Percentiles rank a stretch among this genome's conserved stretches.
These are phyloP conservation scores for Yponomeuta malinellus DNA, from an alignment of 2,888 invertebrate species.

Conservation along the genomic window DNA sequence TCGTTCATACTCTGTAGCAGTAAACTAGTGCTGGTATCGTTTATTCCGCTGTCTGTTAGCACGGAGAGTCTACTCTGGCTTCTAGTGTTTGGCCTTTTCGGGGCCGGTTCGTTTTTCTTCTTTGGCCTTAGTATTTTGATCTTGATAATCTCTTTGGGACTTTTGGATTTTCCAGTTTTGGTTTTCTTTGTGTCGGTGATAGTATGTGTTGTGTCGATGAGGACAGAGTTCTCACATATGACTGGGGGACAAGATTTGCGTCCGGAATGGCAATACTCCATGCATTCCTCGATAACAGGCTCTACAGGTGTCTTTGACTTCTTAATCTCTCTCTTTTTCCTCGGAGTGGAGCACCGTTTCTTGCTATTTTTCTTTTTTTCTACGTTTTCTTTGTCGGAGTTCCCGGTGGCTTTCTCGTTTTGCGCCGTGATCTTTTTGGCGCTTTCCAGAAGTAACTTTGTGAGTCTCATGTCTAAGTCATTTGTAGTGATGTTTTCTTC, in stretches of 20 bases:
- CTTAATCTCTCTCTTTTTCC: slow-evolving; percentile 32
- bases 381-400: slow-evolving; percentile 22
- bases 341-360: slow-evolving; percentile 51
- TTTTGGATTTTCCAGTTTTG: slow-evolving; percentile 23
- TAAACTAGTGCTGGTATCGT: slow-evolving; percentile 40
- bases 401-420: slow-evolving; percentile 19
- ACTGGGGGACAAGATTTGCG: slow-evolving; percentile 52
- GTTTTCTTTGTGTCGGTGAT: slow-evolving; percentile 20
- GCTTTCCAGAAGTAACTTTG: slow-evolving; percentile 53
- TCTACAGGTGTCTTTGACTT: slow-evolving; percentile 28
- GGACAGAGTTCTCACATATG: slow-evolving; percentile 24
- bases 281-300: slow-evolving; percentile 47
- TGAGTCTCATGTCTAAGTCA: slow-evolving; percentile 47
- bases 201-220: slow-evolving; percentile 22
- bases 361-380: slow-evolving; percentile 27
- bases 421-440: slow-evolving; percentile 40
- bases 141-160: slow-evolving; percentile 54
- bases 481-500: slow-evolving; percentile 37
- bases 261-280: slow-evolving; percentile 39
- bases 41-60: slow-evolving; percentile 48
- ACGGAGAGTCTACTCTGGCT: slow-evolving; percentile 25
- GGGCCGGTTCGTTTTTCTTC: slow-evolving; percentile 26
- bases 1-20: slow-evolving; percentile 34
- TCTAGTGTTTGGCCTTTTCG: slow-evolving; percentile 18
- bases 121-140: slow-evolving; percentile 59